Evolutionary conservation across 1,140 invertebrate genomes (phyloP).

Genomic region (Bombyx mori): DNA sequence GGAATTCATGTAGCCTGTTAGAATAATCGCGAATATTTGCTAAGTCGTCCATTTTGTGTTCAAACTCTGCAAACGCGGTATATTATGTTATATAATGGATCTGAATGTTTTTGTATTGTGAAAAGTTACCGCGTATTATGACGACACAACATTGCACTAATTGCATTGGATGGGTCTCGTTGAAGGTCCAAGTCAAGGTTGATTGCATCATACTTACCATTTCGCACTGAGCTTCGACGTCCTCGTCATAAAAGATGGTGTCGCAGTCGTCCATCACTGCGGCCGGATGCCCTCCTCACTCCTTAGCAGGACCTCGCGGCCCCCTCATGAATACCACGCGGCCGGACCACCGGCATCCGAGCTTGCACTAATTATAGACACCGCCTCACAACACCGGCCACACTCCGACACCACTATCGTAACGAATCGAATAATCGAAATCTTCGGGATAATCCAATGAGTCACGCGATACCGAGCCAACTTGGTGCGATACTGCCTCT

Average conservation of each 20-base stretch:
- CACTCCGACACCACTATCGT: constrained; percentile 26
- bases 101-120: too few relatives aligned
- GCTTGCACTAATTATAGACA: constrained; percentile 31
- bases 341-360: constrained; percentile 54
- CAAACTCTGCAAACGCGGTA: constrained; percentile 20
- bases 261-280: constrained; percentile 61
- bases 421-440: constrained; percentile 34
- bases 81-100: constrained; percentile 32
- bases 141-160: constrained; percentile 6
- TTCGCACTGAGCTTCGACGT: constrained; percentile 62
- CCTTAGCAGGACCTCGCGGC: constrained; percentile 37
- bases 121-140: too few relatives aligned
- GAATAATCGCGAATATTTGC: too few relatives aligned
- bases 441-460: constrained; percentile 57
- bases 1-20: too few relatives aligned
- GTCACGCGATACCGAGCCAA: constrained; percentile 42
- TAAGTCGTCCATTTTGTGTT: constrained; percentile 38
- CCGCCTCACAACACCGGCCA: constrained; percentile 28
- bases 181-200: constrained; percentile 20
- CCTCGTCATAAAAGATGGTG: constrained; percentile 62
- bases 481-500: constrained; percentile 27
- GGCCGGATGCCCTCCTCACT: constrained; percentile 39
- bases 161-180: constrained; percentile 15
- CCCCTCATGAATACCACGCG: constrained; percentile 37
- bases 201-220: constrained; percentile 41